Evolutionary conservation across 1,140 invertebrate genomes (phyloP).

Genomic region (Ceratoteleas bidentatus): DNA sequence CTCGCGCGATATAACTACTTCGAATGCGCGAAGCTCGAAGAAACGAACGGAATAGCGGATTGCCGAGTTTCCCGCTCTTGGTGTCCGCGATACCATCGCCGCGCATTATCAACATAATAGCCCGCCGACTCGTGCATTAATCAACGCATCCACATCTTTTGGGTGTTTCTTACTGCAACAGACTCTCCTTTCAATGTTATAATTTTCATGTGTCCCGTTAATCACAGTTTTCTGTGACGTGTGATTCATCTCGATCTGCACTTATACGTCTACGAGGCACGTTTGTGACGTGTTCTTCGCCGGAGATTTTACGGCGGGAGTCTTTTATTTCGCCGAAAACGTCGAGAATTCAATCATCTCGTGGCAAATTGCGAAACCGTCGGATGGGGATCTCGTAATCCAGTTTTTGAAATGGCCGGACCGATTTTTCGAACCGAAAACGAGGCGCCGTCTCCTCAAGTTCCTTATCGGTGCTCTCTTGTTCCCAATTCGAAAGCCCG

Average conservation of each 20-base stretch:
- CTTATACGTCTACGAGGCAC: too few species aligned
- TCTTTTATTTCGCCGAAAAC: too few species aligned
- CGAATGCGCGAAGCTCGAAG: conserved; percentile 25
- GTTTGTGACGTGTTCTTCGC: neutral
- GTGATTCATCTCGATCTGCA: too few species aligned
- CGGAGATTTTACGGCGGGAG: too few species aligned
- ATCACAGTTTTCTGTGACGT: neutral
- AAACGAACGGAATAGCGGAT: conserved; percentile 37
- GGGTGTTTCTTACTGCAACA: conserved; percentile 8
- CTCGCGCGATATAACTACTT: conserved; percentile 63
- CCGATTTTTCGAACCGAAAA: conserved; percentile 28
- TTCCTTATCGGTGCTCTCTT: conserved; percentile 54
- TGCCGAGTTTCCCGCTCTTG: conserved; percentile 8
- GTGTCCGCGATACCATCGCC: conserved; percentile 5
- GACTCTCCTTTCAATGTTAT: conserved; percentile 9
- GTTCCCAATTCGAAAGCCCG: conserved; percentile 45
- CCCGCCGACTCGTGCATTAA: conserved; percentile 28
- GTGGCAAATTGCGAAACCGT: conserved; percentile 3
- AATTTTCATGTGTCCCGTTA: conserved; percentile 16
- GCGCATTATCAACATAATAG: conserved; percentile 48
- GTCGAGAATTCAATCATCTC: conserved; percentile 17
- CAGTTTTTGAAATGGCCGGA: conserved; percentile 26
- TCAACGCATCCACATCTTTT: conserved; percentile 14
- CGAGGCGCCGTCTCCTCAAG: conserved; percentile 11
- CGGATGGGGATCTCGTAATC: conserved; percentile 26